phyloP scores from a whole-genome alignment of 2,797 vertebrate species.

The Somateria mollissima region DNA sequence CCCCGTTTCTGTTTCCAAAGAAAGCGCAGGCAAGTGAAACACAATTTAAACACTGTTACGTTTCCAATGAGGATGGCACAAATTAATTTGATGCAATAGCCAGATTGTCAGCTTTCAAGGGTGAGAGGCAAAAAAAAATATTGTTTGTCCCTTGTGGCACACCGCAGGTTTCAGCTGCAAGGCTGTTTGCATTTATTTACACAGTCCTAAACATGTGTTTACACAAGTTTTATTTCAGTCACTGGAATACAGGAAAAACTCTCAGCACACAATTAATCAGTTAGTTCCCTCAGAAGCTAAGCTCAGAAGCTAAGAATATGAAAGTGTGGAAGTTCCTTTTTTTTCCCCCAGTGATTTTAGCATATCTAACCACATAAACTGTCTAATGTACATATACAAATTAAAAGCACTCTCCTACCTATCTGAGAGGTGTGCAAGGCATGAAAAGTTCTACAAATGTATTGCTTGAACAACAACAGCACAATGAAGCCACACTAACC shows the following conservation, averaged over 20 bases:
- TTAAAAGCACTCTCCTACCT: not conserved
- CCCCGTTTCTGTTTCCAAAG: not conserved
- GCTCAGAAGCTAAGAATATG: not conserved
- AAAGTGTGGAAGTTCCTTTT: not conserved
- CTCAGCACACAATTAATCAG: not conserved
- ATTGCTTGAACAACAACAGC: not conserved
- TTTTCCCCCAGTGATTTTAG: not conserved
- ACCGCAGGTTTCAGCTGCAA: not conserved
- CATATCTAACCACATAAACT: not conserved
- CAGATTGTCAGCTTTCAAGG: not conserved
- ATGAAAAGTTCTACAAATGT: not conserved
- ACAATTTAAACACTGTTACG: not conserved
- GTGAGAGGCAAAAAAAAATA: not conserved
- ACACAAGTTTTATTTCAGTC: not conserved
- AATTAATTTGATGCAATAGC: not conserved
- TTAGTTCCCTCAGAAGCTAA: not conserved
- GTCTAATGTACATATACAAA: not conserved
- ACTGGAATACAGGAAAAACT: not conserved
- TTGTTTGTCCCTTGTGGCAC: not conserved
- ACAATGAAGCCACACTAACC: not conserved
- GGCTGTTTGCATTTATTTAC: not conserved
- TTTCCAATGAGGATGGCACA: not conserved
- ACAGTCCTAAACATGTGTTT: not conserved
- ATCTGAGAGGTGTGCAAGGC: not conserved
- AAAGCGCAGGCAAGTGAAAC: accelerated